These are phyloP conservation scores for Umimayanthus kanabou DNA, from an alignment of 92 coral and sea anemone genomes.

Conservation along the genomic window DNA sequence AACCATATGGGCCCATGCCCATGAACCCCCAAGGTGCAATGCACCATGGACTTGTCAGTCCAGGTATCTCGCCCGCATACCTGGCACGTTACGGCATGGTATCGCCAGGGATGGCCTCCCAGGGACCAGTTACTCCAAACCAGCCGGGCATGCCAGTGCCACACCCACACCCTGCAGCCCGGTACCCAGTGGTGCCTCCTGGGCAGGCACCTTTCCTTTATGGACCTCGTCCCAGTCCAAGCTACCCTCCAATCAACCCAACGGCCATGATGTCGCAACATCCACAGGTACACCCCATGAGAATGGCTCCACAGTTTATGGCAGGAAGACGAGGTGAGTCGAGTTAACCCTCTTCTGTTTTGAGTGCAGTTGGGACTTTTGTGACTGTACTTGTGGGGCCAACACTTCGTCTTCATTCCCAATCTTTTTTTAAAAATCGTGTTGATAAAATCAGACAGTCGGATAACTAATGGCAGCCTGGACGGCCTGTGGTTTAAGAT, in stretches of 20 bases:
- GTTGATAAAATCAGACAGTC: too few relatives aligned
- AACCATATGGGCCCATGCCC: constrained; percentile 56
- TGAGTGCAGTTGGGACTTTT: neutral
- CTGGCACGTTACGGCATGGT: constrained; percentile 49
- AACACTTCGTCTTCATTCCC: too few relatives aligned
- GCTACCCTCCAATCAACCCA: constrained; percentile 50
- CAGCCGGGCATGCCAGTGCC: constrained; percentile 60
- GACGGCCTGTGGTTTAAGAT: too few relatives aligned
- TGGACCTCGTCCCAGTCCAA: constrained; percentile 61
- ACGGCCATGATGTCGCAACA: constrained; percentile 36
- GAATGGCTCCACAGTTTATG: constrained; percentile 42
- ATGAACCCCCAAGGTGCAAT: constrained; percentile 48
- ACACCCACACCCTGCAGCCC: constrained; percentile 53
- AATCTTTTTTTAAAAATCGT: too few relatives aligned
- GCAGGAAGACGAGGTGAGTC: constrained; percentile 26
- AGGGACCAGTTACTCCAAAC: constrained; percentile 52
- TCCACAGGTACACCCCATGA: constrained; percentile 27
- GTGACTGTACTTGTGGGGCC: neutral
- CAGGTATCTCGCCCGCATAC: constrained; percentile 47
- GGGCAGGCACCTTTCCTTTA: constrained; percentile 64
- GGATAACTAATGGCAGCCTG: too few relatives aligned
- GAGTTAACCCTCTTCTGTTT: neutral
- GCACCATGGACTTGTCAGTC: constrained; percentile 53
- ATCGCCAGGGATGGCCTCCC: constrained; percentile 51
- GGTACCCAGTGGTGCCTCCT: constrained; percentile 68